phyloP scores from a whole-genome alignment of 2,113 vertebrate genomes.

The Apeltes quadracus region DNA sequence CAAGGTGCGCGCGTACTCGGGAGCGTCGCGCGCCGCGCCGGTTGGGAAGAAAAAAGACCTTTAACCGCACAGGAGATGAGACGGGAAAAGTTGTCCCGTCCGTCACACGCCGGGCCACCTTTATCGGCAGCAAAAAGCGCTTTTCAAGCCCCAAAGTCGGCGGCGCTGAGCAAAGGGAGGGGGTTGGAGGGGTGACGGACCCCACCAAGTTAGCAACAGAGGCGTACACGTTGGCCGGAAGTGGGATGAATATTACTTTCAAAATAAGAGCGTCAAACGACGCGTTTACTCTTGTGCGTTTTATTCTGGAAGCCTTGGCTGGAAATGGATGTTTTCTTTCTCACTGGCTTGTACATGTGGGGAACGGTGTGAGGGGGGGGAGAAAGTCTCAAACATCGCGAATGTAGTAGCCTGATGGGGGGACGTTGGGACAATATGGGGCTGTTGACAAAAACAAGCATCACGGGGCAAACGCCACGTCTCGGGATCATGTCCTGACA shows the following conservation, averaged over 20 bases:
- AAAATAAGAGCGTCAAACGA: not conserved
- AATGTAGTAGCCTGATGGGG: slow-evolving; percentile 60
- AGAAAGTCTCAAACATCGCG: slow-evolving; percentile 71
- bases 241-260: not conserved
- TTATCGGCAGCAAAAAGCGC: slow-evolving; percentile 72
- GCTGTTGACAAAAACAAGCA: slow-evolving; percentile 18
- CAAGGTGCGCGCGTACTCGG: slow-evolving; percentile 71
- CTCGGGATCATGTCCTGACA: not conserved
- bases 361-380: slow-evolving; percentile 56
- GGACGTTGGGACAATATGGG: slow-evolving; percentile 62
- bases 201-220: slow-evolving; percentile 14
- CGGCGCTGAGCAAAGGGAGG: slow-evolving; percentile 52
- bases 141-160: slow-evolving; percentile 74
- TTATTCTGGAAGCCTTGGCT: slow-evolving; percentile 18
- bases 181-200: not conserved
- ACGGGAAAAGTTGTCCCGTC: slow-evolving; percentile 61
- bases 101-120: slow-evolving; percentile 59
- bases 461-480: not conserved
- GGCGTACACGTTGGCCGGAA: slow-evolving; percentile 12
- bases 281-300: accelerated
- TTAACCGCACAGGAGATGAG: not conserved
- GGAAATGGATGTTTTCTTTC: not conserved
- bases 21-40: slow-evolving; percentile 15
- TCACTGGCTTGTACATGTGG: slow-evolving; percentile 38
- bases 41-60: not conserved